phyloP scores from a whole-genome alignment of 2,888 invertebrate genomes.

The Drosophila rubida region DNA sequence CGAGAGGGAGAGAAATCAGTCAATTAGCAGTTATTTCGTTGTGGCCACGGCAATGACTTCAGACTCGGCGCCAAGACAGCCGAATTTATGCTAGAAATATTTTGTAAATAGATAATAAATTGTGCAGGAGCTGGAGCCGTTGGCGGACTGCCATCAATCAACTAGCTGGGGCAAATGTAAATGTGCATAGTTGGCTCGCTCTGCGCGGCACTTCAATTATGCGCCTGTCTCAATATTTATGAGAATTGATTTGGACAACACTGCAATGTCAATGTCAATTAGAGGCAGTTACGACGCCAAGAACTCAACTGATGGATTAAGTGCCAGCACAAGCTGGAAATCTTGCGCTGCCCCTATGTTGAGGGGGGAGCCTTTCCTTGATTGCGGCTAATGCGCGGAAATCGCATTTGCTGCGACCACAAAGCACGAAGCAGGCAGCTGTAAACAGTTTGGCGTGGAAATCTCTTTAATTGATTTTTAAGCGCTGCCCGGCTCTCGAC shows the following conservation, averaged over 20 bases:
- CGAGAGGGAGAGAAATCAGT: constrained; percentile 52
- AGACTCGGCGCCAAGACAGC: constrained; percentile 39
- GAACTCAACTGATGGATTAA: constrained; percentile 17
- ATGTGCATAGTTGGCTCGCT: constrained; percentile 44
- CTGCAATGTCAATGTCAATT: constrained; percentile 75
- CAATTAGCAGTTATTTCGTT: constrained; percentile 75
- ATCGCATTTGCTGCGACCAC: constrained; percentile 54
- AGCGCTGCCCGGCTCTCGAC: constrained; percentile 46
- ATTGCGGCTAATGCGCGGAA: constrained; percentile 25
- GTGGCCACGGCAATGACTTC: constrained; percentile 42
- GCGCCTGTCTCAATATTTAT: constrained; percentile 76
- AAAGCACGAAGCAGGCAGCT: constrained; percentile 43
- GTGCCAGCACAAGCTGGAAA: constrained; percentile 26
- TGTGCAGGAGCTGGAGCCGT: constrained; percentile 18
- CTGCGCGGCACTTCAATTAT: constrained; percentile 66
- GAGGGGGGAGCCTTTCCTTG: background rate
- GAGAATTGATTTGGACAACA: constrained; percentile 72
- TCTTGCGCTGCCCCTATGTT: constrained; percentile 5
- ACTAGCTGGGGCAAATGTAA: constrained; percentile 51
- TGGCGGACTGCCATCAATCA: constrained; percentile 62
- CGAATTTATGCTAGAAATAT: constrained; percentile 69
- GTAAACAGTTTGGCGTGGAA: constrained; percentile 45
- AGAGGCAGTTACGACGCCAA: constrained; percentile 41
- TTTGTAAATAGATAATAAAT: constrained; percentile 73
- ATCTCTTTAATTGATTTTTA: constrained; percentile 70